phyloP scores from a whole-genome alignment of 2,113 vertebrate genomes.

The Corythaeola cristata region DNA sequence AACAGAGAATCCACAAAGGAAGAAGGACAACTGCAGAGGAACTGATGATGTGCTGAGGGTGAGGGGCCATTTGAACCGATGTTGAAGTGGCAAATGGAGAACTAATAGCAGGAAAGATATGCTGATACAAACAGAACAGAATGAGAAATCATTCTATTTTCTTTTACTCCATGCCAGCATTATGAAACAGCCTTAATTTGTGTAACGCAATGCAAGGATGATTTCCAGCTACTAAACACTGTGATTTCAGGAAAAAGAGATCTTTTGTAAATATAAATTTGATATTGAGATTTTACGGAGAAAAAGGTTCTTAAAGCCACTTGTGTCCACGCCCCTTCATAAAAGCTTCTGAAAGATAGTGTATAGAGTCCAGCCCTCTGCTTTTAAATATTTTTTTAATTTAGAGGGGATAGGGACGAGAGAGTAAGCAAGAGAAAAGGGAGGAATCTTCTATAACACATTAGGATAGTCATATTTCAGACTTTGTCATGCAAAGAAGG shows the following conservation, averaged over 20 bases:
- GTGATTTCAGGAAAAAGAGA: neutral
- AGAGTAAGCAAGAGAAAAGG: neutral
- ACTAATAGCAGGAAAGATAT: neutral
- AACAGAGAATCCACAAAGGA: neutral
- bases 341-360: neutral
- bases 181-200: neutral
- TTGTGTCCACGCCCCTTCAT: accelerated
- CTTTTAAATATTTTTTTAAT: neutral
- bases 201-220: neutral
- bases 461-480: neutral
- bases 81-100: neutral
- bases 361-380: neutral
- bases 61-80: neutral
- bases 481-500: neutral
- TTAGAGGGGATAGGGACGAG: accelerated
- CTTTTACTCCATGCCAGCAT: neutral
- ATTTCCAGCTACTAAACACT: neutral
- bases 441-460: neutral
- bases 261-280: neutral
- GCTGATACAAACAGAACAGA: neutral
- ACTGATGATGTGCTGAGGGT: neutral
- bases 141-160: neutral
- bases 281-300: neutral
- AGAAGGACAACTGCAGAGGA: neutral
- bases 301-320: neutral